Evolutionary conservation across 1,140 invertebrate genomes (phyloP), one percentile per base, ranked within the genome.

Genomic region (Nomia melanderi): DNA sequence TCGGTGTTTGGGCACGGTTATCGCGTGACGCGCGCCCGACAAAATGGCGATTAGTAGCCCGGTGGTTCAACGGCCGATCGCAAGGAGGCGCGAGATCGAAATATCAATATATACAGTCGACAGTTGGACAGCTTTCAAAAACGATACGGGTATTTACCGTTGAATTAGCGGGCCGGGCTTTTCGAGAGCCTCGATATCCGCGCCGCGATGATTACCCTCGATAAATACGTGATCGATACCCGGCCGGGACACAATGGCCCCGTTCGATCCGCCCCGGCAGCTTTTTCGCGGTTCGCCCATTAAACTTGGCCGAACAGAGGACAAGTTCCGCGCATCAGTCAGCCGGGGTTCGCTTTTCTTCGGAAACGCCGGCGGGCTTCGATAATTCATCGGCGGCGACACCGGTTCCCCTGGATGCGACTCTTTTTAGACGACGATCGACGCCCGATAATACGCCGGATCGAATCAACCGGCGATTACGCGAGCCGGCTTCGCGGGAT

Each of bases 351-450:
- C n/a, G n/a, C 62, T 44, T 59, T 17, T 11, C 39, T 14, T 8
- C 12, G 41, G 59, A 47, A 54, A 63, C 31, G 31, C 57, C 20
- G 27, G 8, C 31, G 50, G 50, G 56, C 77, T 79, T 83, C 82
- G 82, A 82, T 79, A 76, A 79, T 82, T 82, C 79, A 73, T 73
- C 71, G 44, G 36, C 62, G 60, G 67, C 65, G 44, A 67, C 20
- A 59, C 47, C 75, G 77, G 82, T 82, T 77, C 59, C 47, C 78
- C 69, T 47, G 65, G 47, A 59, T 41, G 56, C 33, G 54, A 71
- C 62, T 47, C 56, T 65, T 60, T 71, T 57, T 25, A 29, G 41
- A 31, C n/a, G n/a, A n/a, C n/a, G n/a, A 70, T 75, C 44, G 39
- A 29, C 27, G n/a, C 31, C 57, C 44, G 44, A 64, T 72, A 67